Evolutionary conservation across 1,140 invertebrate genomes (phyloP), one percentile per base, ranked within the genome.

Genomic region (Sitophilus oryzae): DNA sequence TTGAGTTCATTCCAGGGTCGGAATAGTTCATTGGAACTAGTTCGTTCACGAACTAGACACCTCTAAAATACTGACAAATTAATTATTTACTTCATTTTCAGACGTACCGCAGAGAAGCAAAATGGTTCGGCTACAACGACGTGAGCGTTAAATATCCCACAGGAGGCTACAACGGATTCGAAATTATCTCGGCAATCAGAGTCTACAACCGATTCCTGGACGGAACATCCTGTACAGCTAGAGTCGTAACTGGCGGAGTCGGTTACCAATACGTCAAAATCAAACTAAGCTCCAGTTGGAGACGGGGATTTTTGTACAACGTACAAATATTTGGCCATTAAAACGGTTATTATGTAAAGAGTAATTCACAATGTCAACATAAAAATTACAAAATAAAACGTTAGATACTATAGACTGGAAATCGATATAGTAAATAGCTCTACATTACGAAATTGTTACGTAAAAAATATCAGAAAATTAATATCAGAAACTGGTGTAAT

Each of bases 281-380:
- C 8, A 44, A 44, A 21, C 36, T 66, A 23, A 37, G 52, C 16
- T 66, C 64, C 1, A 46, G 25, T 9, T 62, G 56, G 50, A 54
- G 59, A 25, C 48, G 52, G 15, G 64, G 64, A 11, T 64, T 66
- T 34, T 58, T 50, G 37, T 66, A 56, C 46, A 43, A 56, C 21
- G 64, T 66, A 10, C 52, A 61, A 34, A 66, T 66, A 20, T 66
- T 51, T 40, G 64, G 64, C 10, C 64, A 58, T 37, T 66, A 56
- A 60, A 11, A 30, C n/a, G n/a, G n/a, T n/a, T n/a, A n/a, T n/a
- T n/a, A n/a, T n/a, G n/a, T n/a, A n/a, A n/a, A n/a, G n/a, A n/a
- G n/a, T n/a, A n/a, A n/a, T n/a, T n/a, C n/a, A n/a, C n/a, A n/a
- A n/a, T n/a, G n/a, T n/a, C 25, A 30, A 30, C 11, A 30, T 6